phyloP scores from a whole-genome alignment of 2,888 invertebrate species.

The Acronicta leporina region DNA sequence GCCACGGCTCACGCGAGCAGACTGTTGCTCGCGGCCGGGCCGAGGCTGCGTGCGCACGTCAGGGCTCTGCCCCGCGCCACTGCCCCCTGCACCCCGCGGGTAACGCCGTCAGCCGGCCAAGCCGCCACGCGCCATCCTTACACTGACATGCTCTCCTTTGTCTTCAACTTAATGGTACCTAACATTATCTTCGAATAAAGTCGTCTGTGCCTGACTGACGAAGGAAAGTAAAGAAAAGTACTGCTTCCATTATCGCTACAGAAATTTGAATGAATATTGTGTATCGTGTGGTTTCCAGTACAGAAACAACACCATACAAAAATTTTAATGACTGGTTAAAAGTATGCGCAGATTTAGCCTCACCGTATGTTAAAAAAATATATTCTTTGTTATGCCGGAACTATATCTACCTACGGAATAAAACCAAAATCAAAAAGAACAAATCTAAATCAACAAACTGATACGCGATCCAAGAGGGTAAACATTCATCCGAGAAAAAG shows the following conservation, averaged over 20 bases:
- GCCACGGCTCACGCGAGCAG: conserved; percentile 84
- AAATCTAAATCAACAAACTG: too few species aligned
- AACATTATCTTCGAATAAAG: conserved; percentile 64
- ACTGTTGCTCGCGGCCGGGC: conserved; percentile 86
- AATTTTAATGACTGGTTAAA: too few species aligned
- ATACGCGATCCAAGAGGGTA: too few species aligned
- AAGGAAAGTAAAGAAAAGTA: conserved; percentile 45
- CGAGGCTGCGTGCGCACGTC: conserved; percentile 77
- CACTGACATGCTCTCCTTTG: conserved; percentile 75
- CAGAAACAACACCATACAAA: background rate
- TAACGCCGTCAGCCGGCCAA: conserved; percentile 63
- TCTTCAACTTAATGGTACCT: conserved; percentile 75
- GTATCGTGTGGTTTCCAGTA: conserved; percentile 13
- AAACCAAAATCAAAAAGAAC: too few species aligned
- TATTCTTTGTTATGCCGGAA: too few species aligned
- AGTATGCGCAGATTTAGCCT: too few species aligned
- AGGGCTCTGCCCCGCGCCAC: conserved; percentile 59
- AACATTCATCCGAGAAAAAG: too few species aligned
- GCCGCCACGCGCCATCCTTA: conserved; percentile 65
- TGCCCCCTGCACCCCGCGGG: conserved; percentile 58
- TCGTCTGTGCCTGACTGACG: conserved; percentile 51
- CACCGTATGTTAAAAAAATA: too few species aligned
- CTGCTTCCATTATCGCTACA: conserved; percentile 47
- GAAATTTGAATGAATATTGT: conserved; percentile 17
- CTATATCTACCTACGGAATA: too few species aligned